Evolutionary conservation across 1,140 invertebrate genomes (phyloP).

Genomic region (Leucophenga varia): DNA sequence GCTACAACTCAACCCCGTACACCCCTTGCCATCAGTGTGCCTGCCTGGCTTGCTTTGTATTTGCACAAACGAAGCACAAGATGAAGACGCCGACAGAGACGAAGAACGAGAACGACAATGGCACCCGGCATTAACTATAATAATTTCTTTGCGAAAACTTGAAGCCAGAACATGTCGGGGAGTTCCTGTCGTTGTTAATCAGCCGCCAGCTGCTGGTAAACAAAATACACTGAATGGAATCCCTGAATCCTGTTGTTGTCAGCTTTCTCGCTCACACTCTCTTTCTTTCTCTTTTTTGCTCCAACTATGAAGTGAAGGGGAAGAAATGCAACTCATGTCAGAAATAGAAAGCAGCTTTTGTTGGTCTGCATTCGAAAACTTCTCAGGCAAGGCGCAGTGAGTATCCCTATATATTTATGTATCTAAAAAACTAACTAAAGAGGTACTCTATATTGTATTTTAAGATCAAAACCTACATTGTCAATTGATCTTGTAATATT

Average conservation of each 20-base stretch:
- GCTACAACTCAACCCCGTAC: neutral
- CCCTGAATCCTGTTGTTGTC: slow-evolving; percentile 1
- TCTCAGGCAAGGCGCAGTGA: too few species aligned
- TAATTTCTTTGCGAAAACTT: slow-evolving; percentile 30
- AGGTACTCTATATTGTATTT: too few species aligned
- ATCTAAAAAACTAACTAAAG: too few species aligned
- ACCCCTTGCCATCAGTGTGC: slow-evolving; percentile 13
- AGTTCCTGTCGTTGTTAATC: slow-evolving; percentile 40
- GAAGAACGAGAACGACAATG: slow-evolving; percentile 25
- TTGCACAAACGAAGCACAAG: slow-evolving; percentile 21
- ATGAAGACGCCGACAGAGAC: slow-evolving; percentile 4
- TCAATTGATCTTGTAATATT: too few species aligned
- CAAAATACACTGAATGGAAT: slow-evolving; percentile 32
- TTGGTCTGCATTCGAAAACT: too few species aligned
- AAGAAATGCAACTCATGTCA: slow-evolving; percentile 4
- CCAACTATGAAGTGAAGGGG: neutral
- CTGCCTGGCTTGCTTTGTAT: slow-evolving; percentile 41
- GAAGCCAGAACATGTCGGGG: slow-evolving; percentile 14
- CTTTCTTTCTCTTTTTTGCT: slow-evolving; percentile 12
- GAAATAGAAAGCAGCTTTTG: neutral
- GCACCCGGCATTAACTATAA: slow-evolving; percentile 41
- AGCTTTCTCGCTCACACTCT: slow-evolving; percentile 12
- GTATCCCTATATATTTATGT: too few species aligned
- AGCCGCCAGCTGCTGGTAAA: slow-evolving; percentile 47
- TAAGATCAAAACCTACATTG: too few species aligned